These are phyloP conservation scores for Drosophila bifasciata DNA, from an alignment of 1,140 invertebrate species.

Conservation along the genomic window DNA sequence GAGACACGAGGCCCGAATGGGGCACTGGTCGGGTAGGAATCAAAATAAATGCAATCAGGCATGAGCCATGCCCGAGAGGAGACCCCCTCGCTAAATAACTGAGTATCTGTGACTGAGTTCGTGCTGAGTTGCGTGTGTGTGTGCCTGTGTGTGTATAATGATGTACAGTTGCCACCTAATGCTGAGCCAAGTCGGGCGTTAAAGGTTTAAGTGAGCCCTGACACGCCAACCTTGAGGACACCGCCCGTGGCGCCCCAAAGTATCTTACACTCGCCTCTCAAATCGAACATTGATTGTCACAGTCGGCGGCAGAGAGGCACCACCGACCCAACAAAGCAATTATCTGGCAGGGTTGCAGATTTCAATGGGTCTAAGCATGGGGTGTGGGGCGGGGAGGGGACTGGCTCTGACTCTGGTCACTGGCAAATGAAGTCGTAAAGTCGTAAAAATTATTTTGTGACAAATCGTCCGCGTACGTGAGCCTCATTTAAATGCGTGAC, in stretches of 20 bases:
- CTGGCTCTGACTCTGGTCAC: conserved; percentile 51
- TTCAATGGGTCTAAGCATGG: not conserved
- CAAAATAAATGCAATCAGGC: conserved; percentile 64
- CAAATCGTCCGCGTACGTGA: conserved; percentile 83
- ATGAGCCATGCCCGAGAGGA: conserved; percentile 54
- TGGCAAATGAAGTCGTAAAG: conserved; percentile 78
- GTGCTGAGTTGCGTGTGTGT: not conserved
- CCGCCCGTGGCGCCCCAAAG: conserved; percentile 44
- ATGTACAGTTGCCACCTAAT: conserved; percentile 45
- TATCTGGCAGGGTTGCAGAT: conserved; percentile 38
- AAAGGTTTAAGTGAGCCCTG: conserved; percentile 50
- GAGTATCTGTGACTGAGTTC: not conserved
- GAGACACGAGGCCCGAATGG: conserved; percentile 58
- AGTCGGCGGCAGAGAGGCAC: conserved; percentile 18
- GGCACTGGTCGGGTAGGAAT: conserved; percentile 17
- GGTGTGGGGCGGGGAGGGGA: conserved; percentile 1
- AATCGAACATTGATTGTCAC: conserved; percentile 61
- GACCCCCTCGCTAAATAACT: conserved; percentile 11
- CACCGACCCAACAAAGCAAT: conserved; percentile 58
- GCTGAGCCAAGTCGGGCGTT: conserved; percentile 37
- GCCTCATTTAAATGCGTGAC: conserved; percentile 82
- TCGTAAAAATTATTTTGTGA: conserved; percentile 84
- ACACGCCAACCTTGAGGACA: conserved; percentile 44
- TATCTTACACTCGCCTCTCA: conserved; percentile 49
- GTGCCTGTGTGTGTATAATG: conserved; percentile 29